Base-by-base conservation (phyloP, 2,888 invertebrate genomes). In the Pyralis farinalis region DNA sequence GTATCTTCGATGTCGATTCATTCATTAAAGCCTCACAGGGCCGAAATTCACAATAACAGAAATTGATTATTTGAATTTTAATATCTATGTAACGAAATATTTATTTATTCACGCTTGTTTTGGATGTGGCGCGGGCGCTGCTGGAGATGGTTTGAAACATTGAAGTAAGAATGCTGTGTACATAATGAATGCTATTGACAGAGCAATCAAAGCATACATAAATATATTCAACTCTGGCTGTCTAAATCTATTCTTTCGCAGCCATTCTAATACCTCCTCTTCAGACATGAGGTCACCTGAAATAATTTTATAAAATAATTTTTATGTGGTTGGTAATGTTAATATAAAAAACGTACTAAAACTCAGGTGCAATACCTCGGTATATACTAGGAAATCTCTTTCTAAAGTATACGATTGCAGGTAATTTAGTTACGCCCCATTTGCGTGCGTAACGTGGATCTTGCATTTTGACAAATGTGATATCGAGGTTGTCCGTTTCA, bases 401-500 rank as follows among this genome's bases (percentile, higher is more conserved):
- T 36, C 97, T 91, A 81, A 97, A 97, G 77, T 97, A 97, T 1
- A 97, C 97, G 53, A 97, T 94, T 1, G 97, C 95, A 7, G 97
- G 97, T 46, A 97, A 84, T 71, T 96, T 95, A 0, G 95, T 96
- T 9, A 97, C 97, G 12, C 97, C 97, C 95, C 97, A 97, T 82
- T 97, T 97, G 39, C 96, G 92, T 8, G 97, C 97, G 71, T 97
- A 97, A 29, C 97, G 91, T 0, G 95, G 92, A 74, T 97, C 97
- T 42, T 95, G 94, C 94, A 98, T 97, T 83, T 97, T 97, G 0
- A 97, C 97, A 73, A 98, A 97, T 1, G 97, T 96, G 50, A 98
- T 97, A 66, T 97, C 97, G 66, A 98, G 90, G 76, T 96, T 96
- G 70, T 97, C 97, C 0, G 97, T 97, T 82, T 98, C 98, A 58